phyloP scores from a whole-genome alignment of 1,140 invertebrate genomes.

The Hermatobates lingyangjiaoensis region DNA sequence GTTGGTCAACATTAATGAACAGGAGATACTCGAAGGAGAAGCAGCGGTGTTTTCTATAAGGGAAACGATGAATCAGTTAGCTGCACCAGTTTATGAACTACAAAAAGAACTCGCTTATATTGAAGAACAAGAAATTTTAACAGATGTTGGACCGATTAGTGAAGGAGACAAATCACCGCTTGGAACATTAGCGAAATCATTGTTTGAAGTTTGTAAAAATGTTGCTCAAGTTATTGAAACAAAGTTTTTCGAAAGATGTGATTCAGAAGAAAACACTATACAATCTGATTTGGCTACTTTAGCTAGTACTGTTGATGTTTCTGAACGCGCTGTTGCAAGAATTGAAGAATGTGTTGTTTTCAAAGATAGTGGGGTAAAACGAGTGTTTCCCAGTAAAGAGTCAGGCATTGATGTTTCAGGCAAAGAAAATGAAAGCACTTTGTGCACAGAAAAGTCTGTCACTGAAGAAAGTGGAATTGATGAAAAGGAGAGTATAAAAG shows the following conservation, averaged over 20 bases:
- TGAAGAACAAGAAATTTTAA: constrained; percentile 10
- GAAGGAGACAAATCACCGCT: neutral
- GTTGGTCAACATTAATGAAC: neutral
- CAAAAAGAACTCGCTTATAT: constrained; percentile 32
- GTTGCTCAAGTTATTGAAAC: constrained; percentile 7
- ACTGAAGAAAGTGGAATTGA: neutral
- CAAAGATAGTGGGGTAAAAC: neutral
- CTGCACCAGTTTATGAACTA: constrained; percentile 30
- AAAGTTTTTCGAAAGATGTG: neutral
- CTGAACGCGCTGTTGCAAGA: neutral
- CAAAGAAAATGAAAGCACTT: neutral
- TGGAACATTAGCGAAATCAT: constrained; percentile 4
- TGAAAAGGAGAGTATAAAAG: neutral
- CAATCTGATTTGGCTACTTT: constrained; percentile 13
- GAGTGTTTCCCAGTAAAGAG: neutral
- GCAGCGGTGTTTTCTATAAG: constrained; percentile 2
- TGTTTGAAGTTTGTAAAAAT: constrained; percentile 8
- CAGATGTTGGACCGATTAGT: neutral
- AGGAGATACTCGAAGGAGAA: neutral
- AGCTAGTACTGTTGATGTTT: constrained; percentile 10
- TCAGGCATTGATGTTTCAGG: neutral
- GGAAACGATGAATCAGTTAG: constrained; percentile 22
- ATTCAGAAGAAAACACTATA: constrained; percentile 5
- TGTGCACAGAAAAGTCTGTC: neutral
- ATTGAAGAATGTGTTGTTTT: constrained; percentile 8